Evolutionary conservation across 2,797 vertebrate species (phyloP).

Genomic region (Delichon dasypus): DNA sequence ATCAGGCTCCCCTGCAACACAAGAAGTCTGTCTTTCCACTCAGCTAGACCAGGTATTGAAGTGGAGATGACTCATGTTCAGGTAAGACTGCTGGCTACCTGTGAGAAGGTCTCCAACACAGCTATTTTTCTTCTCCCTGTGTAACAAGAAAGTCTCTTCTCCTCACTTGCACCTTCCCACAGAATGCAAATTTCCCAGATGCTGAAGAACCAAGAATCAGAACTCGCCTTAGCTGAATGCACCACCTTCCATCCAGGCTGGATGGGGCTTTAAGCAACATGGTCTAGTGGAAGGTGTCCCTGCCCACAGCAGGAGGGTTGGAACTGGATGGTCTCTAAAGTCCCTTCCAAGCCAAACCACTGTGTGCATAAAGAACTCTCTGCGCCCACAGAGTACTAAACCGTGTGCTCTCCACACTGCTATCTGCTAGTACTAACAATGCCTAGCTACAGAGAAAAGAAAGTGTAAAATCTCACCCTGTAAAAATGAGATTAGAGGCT

Average conservation of each 20-base stretch:
- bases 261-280: not conserved
- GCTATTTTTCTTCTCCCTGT: not conserved
- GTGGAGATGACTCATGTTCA: not conserved
- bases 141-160: not conserved
- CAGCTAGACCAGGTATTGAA: not conserved
- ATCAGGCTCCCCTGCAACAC: not conserved
- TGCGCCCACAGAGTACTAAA: not conserved
- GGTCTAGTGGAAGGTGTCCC: not conserved
- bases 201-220: not conserved
- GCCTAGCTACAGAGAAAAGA: not conserved
- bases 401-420: not conserved
- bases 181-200: not conserved
- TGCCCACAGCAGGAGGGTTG: not conserved
- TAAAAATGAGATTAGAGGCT: not conserved
- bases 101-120: not conserved
- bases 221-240: not conserved
- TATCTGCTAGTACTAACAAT: not conserved
- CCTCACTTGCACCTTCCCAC: not conserved
- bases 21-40: not conserved
- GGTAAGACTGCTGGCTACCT: not conserved
- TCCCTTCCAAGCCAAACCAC: not conserved
- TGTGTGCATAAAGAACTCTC: fast-evolving
- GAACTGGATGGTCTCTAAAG: not conserved
- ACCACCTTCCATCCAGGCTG: not conserved
- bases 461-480: not conserved